Conservation (phyloP, 2,113 vertebrate species). For the Hippopotamus amphibius region DNA sequence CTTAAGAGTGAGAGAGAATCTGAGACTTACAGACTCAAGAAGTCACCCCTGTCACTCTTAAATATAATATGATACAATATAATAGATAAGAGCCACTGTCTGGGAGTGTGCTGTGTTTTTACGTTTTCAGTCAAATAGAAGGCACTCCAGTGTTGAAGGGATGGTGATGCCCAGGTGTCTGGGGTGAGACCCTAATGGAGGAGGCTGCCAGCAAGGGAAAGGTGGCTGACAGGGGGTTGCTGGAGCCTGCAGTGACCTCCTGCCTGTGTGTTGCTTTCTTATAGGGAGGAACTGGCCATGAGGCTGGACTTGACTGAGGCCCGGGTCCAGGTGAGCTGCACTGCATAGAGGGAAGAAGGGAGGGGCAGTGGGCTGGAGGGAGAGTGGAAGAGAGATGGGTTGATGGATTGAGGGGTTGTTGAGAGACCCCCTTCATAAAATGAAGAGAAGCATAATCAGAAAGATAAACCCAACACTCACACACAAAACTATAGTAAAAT, state of each 20-base stretch:
- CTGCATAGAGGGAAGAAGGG: background rate
- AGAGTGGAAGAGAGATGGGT: background rate
- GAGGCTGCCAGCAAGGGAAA: background rate
- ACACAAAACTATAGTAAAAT: background rate
- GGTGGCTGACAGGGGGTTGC: background rate
- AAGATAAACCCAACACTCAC: background rate
- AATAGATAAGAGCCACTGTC: background rate
- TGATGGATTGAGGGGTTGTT: background rate
- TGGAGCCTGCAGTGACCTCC: conserved; percentile 62
- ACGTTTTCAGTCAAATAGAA: background rate
- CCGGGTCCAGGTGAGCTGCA: conserved; percentile 95
- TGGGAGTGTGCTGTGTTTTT: background rate
- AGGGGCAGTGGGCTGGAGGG: background rate
- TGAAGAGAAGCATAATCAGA: conserved; percentile 18
- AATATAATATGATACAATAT: background rate
- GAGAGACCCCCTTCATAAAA: background rate
- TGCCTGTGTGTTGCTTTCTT: conserved; percentile 85
- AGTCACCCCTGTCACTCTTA: background rate
- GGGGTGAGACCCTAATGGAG: background rate
- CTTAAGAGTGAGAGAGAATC: background rate
- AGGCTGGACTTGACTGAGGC: conserved; percentile 98
- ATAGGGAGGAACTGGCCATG: conserved; percentile 98
- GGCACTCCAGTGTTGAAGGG: conserved; percentile 12
- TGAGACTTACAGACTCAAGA: background rate
- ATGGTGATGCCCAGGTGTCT: background rate